These are phyloP conservation scores for Acronicta leporina DNA, from an alignment of 2,888 invertebrate genomes.

Conservation along the genomic window DNA sequence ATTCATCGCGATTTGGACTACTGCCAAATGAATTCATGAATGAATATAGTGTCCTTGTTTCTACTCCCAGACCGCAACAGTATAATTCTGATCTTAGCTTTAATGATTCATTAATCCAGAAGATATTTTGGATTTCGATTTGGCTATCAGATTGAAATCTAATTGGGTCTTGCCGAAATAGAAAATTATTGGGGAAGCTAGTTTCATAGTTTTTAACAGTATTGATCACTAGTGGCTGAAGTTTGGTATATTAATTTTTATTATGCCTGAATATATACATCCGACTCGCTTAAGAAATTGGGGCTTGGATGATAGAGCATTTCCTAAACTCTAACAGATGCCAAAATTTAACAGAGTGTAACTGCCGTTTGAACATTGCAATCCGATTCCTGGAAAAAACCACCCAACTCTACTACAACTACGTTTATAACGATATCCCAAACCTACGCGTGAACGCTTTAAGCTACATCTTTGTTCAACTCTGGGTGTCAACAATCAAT, in stretches of 20 bases:
- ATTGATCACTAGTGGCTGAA: no score
- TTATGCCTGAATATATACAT: no score
- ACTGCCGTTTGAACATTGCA: background rate
- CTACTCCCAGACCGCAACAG: slow-evolving; percentile 34
- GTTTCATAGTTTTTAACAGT: slow-evolving; percentile 1
- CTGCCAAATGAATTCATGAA: slow-evolving; percentile 57
- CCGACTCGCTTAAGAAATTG: no score
- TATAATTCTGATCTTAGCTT: slow-evolving; percentile 34
- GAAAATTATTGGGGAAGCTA: slow-evolving; percentile 11
- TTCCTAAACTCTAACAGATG: no score
- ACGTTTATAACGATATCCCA: no score
- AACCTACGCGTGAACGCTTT: no score
- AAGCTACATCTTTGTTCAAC: no score
- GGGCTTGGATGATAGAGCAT: no score
- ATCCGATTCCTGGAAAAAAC: background rate
- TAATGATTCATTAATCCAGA: slow-evolving; percentile 42
- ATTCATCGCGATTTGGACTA: slow-evolving; percentile 52
- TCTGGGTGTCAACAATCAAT: no score
- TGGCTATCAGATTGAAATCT: slow-evolving; percentile 27
- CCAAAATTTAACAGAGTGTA: background rate
- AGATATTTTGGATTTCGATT: slow-evolving; percentile 18
- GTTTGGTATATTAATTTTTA: no score
- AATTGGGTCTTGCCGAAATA: slow-evolving; percentile 28
- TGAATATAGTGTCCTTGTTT: slow-evolving; percentile 49
- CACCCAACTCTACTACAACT: no score